phyloP scores from a whole-genome alignment of 92 coral and sea anemone species.

The Zoanthus gigantus region DNA sequence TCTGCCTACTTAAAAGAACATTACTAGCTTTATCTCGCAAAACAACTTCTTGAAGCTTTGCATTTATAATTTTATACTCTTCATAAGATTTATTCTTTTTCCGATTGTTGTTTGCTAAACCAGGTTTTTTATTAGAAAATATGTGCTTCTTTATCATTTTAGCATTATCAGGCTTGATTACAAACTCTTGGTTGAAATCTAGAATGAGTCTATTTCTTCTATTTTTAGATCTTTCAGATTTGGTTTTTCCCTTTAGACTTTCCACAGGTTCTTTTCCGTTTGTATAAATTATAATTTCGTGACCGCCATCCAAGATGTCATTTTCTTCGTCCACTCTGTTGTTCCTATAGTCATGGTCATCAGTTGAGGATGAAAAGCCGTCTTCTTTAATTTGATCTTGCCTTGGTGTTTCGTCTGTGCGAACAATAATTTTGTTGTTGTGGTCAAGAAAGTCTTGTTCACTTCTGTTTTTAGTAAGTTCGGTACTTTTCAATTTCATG shows the following conservation, averaged over 20 bases:
- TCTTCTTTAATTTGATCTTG: background rate
- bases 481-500: too few relatives aligned
- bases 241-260: background rate
- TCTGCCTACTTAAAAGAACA: too few relatives aligned
- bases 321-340: background rate
- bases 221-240: background rate
- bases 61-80: background rate
- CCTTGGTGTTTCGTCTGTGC: background rate
- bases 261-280: background rate
- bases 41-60: too few relatives aligned
- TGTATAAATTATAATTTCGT: constrained; percentile 17
- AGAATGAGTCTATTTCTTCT: background rate
- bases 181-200: constrained; percentile 20
- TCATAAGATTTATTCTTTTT: background rate
- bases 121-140: background rate
- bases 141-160: background rate
- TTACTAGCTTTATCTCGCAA: too few relatives aligned
- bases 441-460: background rate
- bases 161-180: background rate
- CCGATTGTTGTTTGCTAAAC: background rate
- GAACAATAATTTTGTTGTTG: background rate
- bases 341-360: background rate
- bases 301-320: constrained; percentile 4
- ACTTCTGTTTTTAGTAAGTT: background rate
- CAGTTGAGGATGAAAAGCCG: background rate